Conservation (phyloP, 2,113 vertebrate genomes). For the Ochotona princeps region DNA sequence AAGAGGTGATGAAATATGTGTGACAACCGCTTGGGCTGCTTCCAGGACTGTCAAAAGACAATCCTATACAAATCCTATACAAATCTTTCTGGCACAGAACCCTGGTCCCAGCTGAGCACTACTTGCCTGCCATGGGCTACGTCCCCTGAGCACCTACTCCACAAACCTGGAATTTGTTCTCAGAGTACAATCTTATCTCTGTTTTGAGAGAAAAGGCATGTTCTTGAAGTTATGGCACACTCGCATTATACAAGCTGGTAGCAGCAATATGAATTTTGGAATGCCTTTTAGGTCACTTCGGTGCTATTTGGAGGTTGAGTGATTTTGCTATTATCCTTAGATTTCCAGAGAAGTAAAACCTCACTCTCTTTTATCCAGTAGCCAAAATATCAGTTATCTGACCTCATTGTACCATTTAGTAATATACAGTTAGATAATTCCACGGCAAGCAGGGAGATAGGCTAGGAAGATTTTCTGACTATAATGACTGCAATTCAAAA, state of each 20-base stretch:
- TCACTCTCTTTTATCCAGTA: conserved; percentile 23
- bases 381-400: conserved; percentile 1
- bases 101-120: neutral
- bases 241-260: neutral
- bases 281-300: neutral
- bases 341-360: neutral
- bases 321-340: neutral
- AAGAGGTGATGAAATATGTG: neutral
- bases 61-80: neutral
- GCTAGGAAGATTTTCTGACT: neutral
- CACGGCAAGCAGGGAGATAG: neutral
- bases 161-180: neutral
- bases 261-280: neutral
- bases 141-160: neutral
- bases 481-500: conserved; percentile 30
- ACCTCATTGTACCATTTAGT: neutral
- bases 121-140: neutral
- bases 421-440: neutral
- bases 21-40: neutral
- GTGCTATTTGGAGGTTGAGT: neutral
- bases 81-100: neutral
- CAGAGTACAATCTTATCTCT: neutral
- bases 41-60: neutral
- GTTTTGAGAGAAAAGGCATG: neutral
- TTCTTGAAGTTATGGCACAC: neutral